Evolutionary conservation across 2,113 vertebrate genomes (phyloP).

Genomic region (Cacatua alba): DNA sequence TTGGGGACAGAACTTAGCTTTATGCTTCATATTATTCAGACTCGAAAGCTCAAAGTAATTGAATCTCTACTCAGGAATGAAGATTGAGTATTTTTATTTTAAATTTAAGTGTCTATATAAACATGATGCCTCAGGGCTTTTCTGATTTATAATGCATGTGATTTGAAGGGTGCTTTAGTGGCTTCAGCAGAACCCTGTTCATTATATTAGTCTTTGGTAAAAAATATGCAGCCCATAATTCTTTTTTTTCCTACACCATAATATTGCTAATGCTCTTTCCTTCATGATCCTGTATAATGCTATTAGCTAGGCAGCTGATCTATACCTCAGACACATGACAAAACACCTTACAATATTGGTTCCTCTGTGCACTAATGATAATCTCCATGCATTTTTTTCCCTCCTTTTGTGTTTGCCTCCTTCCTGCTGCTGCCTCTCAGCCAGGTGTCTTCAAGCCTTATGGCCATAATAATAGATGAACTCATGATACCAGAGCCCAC

Average conservation of each 20-base stretch:
- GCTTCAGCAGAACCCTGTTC: constrained; percentile 63
- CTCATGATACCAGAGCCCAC: neutral
- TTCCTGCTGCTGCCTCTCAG: neutral
- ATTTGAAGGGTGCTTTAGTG: constrained; percentile 57
- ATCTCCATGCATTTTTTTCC: neutral
- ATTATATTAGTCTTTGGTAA: constrained; percentile 61
- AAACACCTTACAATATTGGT: neutral
- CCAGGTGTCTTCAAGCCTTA: neutral
- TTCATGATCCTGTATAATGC: constrained; percentile 52
- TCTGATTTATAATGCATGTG: constrained; percentile 64
- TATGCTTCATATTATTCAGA: constrained; percentile 68
- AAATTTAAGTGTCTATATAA: constrained; percentile 78
- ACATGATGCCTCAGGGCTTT: constrained; percentile 68
- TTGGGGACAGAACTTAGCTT: constrained; percentile 66
- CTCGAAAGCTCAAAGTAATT: constrained; percentile 73
- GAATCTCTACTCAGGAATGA: constrained; percentile 72
- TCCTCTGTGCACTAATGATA: neutral
- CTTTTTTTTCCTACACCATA: constrained; percentile 25
- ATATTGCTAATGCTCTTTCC: constrained; percentile 55
- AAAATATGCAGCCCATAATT: constrained; percentile 57
- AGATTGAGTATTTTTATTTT: constrained; percentile 77
- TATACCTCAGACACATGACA: constrained; percentile 21
- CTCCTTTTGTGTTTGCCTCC: neutral
- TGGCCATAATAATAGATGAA: neutral
- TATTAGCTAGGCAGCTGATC: constrained; percentile 61